Evolutionary conservation across 53 echinoderm and acorn worm species (phyloP).

Genomic region (Actinopyga echinites): DNA sequence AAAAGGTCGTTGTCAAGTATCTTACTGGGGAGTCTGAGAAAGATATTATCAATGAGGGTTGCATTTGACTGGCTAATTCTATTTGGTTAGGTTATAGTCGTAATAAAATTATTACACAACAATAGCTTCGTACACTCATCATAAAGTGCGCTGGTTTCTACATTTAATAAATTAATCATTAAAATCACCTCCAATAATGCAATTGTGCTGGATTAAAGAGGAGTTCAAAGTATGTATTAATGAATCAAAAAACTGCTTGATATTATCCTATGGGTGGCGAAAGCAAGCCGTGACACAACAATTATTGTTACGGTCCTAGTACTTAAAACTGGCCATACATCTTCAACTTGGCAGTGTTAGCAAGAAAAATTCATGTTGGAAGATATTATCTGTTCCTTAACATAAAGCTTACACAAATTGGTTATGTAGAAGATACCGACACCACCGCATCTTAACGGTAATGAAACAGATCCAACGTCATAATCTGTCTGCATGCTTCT

Average conservation of each 20-base stretch:
- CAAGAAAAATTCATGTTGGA: not conserved
- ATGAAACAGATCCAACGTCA: not conserved
- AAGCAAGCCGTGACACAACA: not conserved
- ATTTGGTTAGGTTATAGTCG: no score
- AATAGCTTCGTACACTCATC: not conserved
- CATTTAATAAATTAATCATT: conserved; percentile 23
- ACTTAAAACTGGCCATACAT: not conserved
- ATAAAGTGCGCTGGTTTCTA: not conserved
- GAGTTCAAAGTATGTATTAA: not conserved
- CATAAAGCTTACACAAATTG: not conserved
- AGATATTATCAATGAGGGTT: no score
- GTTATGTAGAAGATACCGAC: not conserved
- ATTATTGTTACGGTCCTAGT: not conserved
- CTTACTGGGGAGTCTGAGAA: no score
- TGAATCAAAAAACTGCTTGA: not conserved
- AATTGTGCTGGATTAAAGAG: not conserved
- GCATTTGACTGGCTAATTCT: no score
- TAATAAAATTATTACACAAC: no score
- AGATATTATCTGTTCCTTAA: conserved; percentile 9
- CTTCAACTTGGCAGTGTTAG: not conserved
- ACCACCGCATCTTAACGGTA: not conserved
- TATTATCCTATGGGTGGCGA: not conserved
- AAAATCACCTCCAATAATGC: conserved; percentile 14
- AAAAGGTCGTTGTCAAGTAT: no score
- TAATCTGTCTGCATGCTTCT: not conserved